Evolutionary conservation across 2,888 invertebrate species (phyloP).

Genomic region (Bugula neritina): DNA sequence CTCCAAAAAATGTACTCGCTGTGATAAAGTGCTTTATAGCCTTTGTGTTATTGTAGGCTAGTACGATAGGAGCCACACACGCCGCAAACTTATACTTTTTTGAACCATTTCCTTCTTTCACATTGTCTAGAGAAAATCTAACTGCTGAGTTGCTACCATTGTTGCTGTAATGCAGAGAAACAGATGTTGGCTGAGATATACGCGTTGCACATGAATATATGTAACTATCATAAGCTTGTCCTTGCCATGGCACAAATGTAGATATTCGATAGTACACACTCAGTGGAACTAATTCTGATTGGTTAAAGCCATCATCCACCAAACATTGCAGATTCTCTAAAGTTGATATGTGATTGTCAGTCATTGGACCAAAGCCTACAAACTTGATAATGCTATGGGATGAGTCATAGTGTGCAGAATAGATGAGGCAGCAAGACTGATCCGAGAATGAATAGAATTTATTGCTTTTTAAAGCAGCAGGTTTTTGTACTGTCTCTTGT

Average conservation of each 20-base stretch:
- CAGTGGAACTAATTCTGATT: neutral
- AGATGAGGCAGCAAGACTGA: neutral
- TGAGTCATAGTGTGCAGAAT: constrained; percentile 14
- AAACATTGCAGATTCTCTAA: neutral
- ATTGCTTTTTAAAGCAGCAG: too few species aligned
- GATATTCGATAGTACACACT: constrained; percentile 6
- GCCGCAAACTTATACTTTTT: neutral
- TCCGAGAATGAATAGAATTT: too few species aligned
- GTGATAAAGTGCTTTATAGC: constrained; percentile 14
- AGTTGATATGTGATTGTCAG: neutral
- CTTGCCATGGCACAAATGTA: constrained; percentile 3
- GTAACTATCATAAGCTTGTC: constrained; percentile 11
- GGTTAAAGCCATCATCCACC: neutral
- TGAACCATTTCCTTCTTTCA: too few species aligned
- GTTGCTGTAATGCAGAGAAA: neutral
- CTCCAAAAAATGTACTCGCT: constrained; percentile 8
- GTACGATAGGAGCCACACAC: neutral
- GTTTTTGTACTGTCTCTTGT: too few species aligned
- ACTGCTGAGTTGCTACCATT: neutral
- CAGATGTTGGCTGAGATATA: neutral
- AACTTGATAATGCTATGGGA: neutral
- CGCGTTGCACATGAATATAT: neutral
- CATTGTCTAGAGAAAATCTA: neutral
- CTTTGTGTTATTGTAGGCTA: neutral
- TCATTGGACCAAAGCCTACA: constrained; percentile 14